Base-by-base conservation (phyloP, 2,113 vertebrate genomes). In the Rana temporaria region DNA sequence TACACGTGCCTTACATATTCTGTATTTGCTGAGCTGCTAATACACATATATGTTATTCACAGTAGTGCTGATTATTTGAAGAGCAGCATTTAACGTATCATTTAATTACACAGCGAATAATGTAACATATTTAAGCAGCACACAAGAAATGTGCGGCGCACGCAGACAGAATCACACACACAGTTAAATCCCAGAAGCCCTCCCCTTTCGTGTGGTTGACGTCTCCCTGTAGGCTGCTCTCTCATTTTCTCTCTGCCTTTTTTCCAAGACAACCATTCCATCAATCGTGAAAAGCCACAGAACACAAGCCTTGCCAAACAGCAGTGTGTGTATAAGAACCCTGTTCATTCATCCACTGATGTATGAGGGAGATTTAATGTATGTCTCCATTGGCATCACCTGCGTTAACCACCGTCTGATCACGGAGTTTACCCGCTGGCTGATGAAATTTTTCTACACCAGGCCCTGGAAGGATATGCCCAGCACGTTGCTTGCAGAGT, bases 181-280 rank as follows among this genome's bases (percentile, higher is more conserved):
- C 16, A 30, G 81, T 76, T 76, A 83, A 83, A 59, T 76, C 81
- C 78, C 55, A 80, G 78, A 71, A 80, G 55, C 78, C 66, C 64
- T 68, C 79, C 79, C 62, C 80, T 57, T 64, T 48, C 24, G 62
- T 82, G 56, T 63, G 64, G 65, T 55, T 59, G 56, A 32, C 26
- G 8, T 60, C 32, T 74, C 64, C 57, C 78, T 63, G 56, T 63
- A 80, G 78, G 57, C 32, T 79, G 69, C 78, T 52, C 48, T 55
- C 20, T 22, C 26, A 20, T 48, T 48, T n/a, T 57, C 66, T 67
- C 64, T 67, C 53, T 66, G 63, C 38, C 17, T 72, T 67, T 75
- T 83, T 76, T 76, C 72, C 81, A 83, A 76, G 81, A 83, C 64
- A 83, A 83, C 71, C 81, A 83, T 76, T 83, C 62, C 63, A 83